These are phyloP conservation scores for Allophyes oxyacanthae DNA, from an alignment of 2,888 invertebrate genomes.

Conservation along the genomic window DNA sequence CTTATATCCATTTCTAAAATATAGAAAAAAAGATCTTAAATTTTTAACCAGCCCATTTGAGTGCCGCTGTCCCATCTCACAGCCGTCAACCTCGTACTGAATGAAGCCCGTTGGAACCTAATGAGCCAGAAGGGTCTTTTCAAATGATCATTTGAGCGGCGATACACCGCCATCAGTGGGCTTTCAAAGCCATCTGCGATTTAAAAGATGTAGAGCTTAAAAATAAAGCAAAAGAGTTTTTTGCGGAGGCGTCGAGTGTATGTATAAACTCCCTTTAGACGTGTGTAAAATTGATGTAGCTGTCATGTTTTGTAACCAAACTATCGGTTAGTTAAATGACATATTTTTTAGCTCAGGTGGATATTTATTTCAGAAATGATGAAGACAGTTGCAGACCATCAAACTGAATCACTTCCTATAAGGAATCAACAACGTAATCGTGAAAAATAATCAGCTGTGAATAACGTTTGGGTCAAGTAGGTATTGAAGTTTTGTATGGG, in stretches of 20 bases:
- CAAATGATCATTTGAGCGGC: conserved; percentile 54
- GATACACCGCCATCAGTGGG: conserved; percentile 33
- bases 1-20: no score
- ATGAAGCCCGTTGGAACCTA: conserved; percentile 44
- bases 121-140: conserved; percentile 55
- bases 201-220: conserved; percentile 20
- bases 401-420: no score
- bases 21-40: no score
- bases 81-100: conserved; percentile 33
- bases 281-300: no score
- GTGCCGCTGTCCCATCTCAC: conserved; percentile 20
- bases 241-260: not conserved
- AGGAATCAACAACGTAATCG: no score
- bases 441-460: no score
- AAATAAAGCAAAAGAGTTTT: conserved; percentile 2
- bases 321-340: no score
- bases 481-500: no score
- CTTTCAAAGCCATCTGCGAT: conserved; percentile 34
- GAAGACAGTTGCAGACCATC: no score
- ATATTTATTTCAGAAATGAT: no score
- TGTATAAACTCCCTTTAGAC: not conserved
- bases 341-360: not conserved
- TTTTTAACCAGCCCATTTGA: not conserved
- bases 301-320: no score
- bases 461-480: no score